Evolutionary conservation across 2,113 vertebrate species (phyloP).

Genomic region (Dicentrarchus labrax): DNA sequence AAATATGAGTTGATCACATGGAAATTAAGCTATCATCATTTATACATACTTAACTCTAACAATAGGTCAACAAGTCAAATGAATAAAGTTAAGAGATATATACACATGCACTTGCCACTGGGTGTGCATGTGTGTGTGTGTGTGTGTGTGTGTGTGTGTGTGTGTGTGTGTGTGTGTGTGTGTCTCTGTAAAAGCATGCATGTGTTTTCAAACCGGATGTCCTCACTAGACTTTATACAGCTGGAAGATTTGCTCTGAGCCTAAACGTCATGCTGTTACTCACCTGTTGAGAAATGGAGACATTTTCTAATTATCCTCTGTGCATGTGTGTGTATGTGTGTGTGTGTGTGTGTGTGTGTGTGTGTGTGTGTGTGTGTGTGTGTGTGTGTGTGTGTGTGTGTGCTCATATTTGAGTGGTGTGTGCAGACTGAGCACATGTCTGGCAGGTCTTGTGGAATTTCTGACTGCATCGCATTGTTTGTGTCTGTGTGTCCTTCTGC

Average conservation of each 20-base stretch:
- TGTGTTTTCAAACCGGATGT: conserved; percentile 39
- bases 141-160: conserved; percentile 23
- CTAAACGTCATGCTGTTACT: conserved; percentile 51
- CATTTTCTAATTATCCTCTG: conserved; percentile 13
- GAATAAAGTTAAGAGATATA: conserved; percentile 53
- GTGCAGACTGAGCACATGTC: conserved; percentile 21
- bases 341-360: too few relatives aligned
- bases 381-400: conserved; percentile 1
- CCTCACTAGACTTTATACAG: conserved; percentile 70
- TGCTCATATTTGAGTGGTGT: neutral
- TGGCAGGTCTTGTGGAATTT: conserved; percentile 58
- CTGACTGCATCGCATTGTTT: conserved; percentile 54
- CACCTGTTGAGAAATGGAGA: conserved; percentile 47
- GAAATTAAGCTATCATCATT: conserved; percentile 53
- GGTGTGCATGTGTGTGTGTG: conserved; percentile 17
- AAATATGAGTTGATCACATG: conserved; percentile 59
- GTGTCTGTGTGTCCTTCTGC: conserved; percentile 26
- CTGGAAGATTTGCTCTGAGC: conserved; percentile 61
- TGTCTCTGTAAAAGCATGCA: neutral
- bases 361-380: too few relatives aligned
- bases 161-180: neutral
- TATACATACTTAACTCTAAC: conserved; percentile 39
- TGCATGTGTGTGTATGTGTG: neutral
- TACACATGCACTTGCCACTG: neutral
- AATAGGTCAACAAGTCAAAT: conserved; percentile 58